phyloP scores from a whole-genome alignment of 1,140 invertebrate genomes.

The Pseudobourletiella spinata region DNA sequence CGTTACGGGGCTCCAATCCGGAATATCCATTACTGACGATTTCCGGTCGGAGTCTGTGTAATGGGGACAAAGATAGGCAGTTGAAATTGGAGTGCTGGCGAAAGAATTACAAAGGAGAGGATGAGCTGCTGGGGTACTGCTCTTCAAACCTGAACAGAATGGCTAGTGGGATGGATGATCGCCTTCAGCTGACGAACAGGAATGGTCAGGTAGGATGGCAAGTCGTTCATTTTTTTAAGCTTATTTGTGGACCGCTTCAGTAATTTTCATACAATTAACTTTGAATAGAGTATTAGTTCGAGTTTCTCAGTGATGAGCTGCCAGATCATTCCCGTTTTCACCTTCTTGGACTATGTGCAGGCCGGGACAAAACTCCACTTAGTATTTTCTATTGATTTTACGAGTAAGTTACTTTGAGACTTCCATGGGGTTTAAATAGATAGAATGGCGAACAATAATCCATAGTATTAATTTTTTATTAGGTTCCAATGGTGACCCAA shows the following conservation, averaged over 20 bases:
- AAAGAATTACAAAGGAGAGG: neutral
- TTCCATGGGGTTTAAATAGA: slow-evolving; percentile 49
- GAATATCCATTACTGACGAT: slow-evolving; percentile 42
- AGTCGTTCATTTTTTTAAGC: neutral
- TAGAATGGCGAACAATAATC: slow-evolving; percentile 41
- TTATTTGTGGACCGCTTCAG: neutral
- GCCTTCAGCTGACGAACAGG: neutral
- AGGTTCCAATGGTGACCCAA: slow-evolving; percentile 57
- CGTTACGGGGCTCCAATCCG: slow-evolving; percentile 20
- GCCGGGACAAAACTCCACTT: slow-evolving; percentile 47
- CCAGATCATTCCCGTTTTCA: slow-evolving; percentile 4
- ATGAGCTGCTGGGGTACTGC: neutral
- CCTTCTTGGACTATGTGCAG: slow-evolving; percentile 43
- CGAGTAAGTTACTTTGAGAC: slow-evolving; percentile 43
- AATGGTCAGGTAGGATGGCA: neutral
- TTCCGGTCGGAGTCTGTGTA: slow-evolving; percentile 45
- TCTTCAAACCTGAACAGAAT: neutral
- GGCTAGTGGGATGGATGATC: neutral
- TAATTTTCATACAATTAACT: neutral
- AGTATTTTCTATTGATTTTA: slow-evolving; percentile 56
- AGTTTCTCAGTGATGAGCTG: neutral
- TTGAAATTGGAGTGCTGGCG: neutral
- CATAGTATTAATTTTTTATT: slow-evolving; percentile 37
- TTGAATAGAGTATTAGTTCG: neutral
- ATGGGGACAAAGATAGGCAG: slow-evolving; percentile 22